Evolutionary conservation across 2,888 invertebrate genomes (phyloP), one percentile per base, ranked within the genome.

Genomic region (Dryomyza anilis): DNA sequence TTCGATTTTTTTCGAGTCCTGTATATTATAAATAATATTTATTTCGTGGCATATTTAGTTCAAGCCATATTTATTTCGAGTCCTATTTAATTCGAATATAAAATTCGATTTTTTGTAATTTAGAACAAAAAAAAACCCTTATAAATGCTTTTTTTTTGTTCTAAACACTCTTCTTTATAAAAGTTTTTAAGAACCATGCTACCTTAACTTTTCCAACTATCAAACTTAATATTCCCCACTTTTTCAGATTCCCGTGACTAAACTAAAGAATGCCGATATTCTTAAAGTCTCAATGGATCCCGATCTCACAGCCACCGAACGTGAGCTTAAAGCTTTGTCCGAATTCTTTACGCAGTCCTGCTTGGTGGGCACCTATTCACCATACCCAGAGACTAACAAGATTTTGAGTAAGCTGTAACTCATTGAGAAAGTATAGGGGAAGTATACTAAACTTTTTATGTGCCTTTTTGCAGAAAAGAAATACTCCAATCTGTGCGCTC

Each of bases 321-420:
- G 95, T 72, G 94, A 95, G 76, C 85, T 96, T 2, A 89, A 90
- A 71, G 91, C 94, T 0, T 86, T 93, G 0, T 91, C 92, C 0
- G 86, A 87, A 16, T 90, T 94, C 83, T 96, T 96, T 84, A 85
- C 86, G 10, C 87, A 91, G 74, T 92, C 94, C 55, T 96, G 96
- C 76, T 88, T 95, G 59, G 95, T 96, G 14, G 95, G 95, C 53
- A 87, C 86, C 67, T 94, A 93, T 89, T 92, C 93, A 0, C 88
- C 89, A 0, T 91, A 93, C 82, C 86, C 88, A 0, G 87, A 88
- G 50, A 90, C 91, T 36, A 89, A 91, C 76, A 84, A 86, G 52
- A 86, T 87, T 73, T 87, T 92, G 78, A 94, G 93, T 93, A 69
- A 75, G 78, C 74, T 12, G 16, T 4, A 33, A 33, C 7, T 23